Evolutionary conservation across 2,888 invertebrate species (phyloP).

Genomic region (Plebejus melissa): DNA sequence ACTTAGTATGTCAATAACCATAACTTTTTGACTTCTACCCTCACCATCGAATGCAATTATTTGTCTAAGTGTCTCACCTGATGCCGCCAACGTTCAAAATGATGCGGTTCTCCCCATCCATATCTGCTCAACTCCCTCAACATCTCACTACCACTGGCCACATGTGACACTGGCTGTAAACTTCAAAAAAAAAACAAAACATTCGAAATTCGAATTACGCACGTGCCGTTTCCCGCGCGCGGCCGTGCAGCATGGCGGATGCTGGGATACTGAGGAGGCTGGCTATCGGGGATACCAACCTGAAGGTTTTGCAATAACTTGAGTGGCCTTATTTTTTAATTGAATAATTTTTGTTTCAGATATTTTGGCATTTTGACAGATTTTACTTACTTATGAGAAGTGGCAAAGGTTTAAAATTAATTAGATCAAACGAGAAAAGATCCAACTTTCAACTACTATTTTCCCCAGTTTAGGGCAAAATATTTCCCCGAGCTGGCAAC

Average conservation of each 20-base stretch:
- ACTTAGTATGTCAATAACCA: not conserved
- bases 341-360: not conserved
- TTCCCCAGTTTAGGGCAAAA: not conserved
- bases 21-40: not conserved
- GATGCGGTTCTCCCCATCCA: conserved; percentile 96
- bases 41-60: not conserved
- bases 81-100: conserved; percentile 97
- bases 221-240: not conserved
- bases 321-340: not conserved
- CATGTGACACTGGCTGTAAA: conserved; percentile 39
- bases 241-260: not conserved
- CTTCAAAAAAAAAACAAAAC: conserved; percentile 25
- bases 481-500: not conserved
- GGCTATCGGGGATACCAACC: not conserved
- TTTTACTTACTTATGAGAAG: too few relatives aligned
- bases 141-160: conserved; percentile 2
- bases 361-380: too few relatives aligned
- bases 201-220: conserved; percentile 16
- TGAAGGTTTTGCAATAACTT: not conserved
- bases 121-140: conserved; percentile 45
- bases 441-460: not conserved
- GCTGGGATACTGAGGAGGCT: conserved; percentile 18
- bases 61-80: conserved; percentile 65
- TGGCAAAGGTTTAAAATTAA: too few relatives aligned
- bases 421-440: too few relatives aligned